Evolutionary conservation across 2,888 invertebrate species (phyloP).

Genomic region (Helicoverpa assulta): DNA sequence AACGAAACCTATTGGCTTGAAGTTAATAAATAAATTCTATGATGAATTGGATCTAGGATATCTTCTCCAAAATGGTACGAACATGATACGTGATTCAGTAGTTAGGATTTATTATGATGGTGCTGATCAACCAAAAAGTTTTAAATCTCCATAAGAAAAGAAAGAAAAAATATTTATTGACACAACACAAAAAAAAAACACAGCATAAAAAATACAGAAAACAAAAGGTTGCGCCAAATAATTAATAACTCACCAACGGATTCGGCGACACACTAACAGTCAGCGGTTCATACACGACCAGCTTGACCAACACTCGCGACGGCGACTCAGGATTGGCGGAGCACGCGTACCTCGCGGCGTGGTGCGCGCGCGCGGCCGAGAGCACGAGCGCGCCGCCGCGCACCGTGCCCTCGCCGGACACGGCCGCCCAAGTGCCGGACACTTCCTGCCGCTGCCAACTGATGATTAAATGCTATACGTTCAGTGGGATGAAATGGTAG

Average conservation of each 20-base stretch:
- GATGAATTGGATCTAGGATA: no score
- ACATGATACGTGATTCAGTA: no score
- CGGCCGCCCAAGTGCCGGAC: conserved; percentile 79
- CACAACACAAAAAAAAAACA: no score
- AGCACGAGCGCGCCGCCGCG: conserved; percentile 84
- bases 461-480: conserved; percentile 51
- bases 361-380: conserved; percentile 90
- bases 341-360: conserved; percentile 93
- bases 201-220: no score
- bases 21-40: no score
- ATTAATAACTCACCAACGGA: conserved; percentile 90
- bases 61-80: no score
- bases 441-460: conserved; percentile 87
- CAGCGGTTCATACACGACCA: conserved; percentile 92
- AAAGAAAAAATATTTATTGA: no score
- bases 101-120: no score
- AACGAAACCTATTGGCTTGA: no score
- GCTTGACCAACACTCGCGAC: conserved; percentile 91
- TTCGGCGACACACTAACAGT: conserved; percentile 92
- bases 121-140: no score
- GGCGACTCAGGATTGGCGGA: conserved; percentile 92
- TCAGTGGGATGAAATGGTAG: background rate
- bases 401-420: conserved; percentile 78
- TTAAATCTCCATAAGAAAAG: no score
- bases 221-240: no score